Evolutionary conservation across 2,797 vertebrate species (phyloP).

Genomic region (Coracias cyanogaster): DNA sequence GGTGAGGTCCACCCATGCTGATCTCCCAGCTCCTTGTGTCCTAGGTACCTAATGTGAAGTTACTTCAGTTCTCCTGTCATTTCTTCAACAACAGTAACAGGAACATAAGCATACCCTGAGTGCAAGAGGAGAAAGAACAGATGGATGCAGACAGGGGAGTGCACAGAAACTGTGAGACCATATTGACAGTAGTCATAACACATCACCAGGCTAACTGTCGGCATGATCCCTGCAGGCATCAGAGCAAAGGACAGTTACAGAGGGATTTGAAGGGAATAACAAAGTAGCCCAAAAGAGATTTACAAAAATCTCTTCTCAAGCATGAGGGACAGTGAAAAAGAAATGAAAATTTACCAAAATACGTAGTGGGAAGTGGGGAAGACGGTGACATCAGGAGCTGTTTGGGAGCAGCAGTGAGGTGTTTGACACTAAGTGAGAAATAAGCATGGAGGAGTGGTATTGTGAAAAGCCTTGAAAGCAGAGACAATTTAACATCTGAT

Average conservation of each 20-base stretch:
- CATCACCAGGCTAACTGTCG: background rate
- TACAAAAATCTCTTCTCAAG: background rate
- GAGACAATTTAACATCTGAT: slow-evolving; percentile 5
- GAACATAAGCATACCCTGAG: background rate
- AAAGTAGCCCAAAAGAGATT: background rate
- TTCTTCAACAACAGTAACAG: background rate
- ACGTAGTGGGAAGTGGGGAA: rapidly evolving
- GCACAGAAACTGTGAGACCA: background rate
- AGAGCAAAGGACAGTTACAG: background rate
- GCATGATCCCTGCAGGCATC: background rate
- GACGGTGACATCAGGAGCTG: background rate
- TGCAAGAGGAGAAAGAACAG: background rate
- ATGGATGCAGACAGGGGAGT: background rate
- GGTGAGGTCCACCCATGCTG: rapidly evolving
- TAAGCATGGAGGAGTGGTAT: background rate
- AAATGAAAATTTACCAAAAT: background rate
- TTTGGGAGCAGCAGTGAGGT: background rate
- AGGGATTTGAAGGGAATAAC: background rate
- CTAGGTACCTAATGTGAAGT: background rate
- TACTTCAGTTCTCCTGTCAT: background rate
- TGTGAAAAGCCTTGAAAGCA: background rate
- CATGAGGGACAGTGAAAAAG: rapidly evolving
- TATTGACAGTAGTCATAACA: slow-evolving; percentile 10
- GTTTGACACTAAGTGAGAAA: background rate
- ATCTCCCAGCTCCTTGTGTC: rapidly evolving